Evolutionary conservation across 2,888 invertebrate species (phyloP).

Genomic region (Polymixis lichenea): DNA sequence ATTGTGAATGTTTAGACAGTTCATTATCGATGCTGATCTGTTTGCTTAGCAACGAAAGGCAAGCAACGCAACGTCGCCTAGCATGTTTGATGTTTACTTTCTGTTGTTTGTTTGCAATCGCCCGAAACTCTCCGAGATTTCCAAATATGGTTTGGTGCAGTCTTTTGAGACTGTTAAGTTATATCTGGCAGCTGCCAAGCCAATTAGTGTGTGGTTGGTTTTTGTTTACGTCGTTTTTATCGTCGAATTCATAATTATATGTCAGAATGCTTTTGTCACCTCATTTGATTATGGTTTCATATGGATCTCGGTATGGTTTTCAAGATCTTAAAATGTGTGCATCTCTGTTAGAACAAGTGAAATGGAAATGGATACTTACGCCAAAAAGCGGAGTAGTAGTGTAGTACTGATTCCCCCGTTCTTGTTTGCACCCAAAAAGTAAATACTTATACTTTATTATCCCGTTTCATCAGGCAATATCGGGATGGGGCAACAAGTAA

Average conservation of each 20-base stretch:
- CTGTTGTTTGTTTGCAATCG: constrained; percentile 71
- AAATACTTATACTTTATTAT: too few relatives aligned
- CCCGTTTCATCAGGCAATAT: too few relatives aligned
- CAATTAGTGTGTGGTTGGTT: constrained; percentile 54
- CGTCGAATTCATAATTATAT: constrained; percentile 4
- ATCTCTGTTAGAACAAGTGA: background rate
- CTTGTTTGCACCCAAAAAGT: too few relatives aligned
- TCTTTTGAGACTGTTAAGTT: constrained; percentile 45
- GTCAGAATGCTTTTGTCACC: constrained; percentile 29
- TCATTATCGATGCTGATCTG: constrained; percentile 75
- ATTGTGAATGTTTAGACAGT: constrained; percentile 72
- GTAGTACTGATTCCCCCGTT: too few relatives aligned
- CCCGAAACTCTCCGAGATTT: constrained; percentile 63
- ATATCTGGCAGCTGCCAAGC: constrained; percentile 58
- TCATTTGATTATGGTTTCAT: background rate
- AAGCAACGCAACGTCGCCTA: constrained; percentile 70
- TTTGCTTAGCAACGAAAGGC: constrained; percentile 72
- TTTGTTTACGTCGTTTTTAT: constrained; percentile 16
- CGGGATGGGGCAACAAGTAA: too few relatives aligned
- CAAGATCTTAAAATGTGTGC: too few relatives aligned
- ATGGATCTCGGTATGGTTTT: background rate
- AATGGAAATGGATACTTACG: too few relatives aligned
- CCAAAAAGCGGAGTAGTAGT: too few relatives aligned
- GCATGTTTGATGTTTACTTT: constrained; percentile 69
- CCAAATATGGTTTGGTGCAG: constrained; percentile 54